Conservation (phyloP, 2,113 vertebrate species). For the Triplophysa rosa region DNA sequence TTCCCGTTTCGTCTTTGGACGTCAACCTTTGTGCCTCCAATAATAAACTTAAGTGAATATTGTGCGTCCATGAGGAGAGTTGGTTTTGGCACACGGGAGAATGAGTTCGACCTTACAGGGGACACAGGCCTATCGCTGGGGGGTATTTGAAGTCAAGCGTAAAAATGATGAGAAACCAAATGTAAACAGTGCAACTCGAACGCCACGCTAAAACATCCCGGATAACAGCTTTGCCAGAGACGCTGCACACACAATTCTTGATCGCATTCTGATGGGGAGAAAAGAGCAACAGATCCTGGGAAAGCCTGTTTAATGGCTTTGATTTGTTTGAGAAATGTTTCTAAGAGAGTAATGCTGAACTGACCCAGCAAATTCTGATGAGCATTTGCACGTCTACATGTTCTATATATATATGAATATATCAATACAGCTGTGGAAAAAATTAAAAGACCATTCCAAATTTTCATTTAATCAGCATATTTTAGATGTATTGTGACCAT, state of each 20-base stretch:
- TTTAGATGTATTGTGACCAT: too few species aligned
- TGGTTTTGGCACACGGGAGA: constrained; percentile 35
- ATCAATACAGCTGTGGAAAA: background rate
- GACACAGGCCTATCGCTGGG: background rate
- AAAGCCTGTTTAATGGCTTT: background rate
- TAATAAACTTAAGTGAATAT: constrained; percentile 45
- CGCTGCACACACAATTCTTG: constrained; percentile 11
- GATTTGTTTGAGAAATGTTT: constrained; percentile 23
- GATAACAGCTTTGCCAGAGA: constrained; percentile 23
- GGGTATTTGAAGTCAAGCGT: constrained; percentile 27
- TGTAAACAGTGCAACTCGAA: constrained; percentile 2
- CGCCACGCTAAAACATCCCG: constrained; percentile 9
- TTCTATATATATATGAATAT: background rate
- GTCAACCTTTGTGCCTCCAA: constrained; percentile 22
- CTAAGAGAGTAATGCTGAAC: background rate
- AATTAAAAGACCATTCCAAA: background rate
- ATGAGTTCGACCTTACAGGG: constrained; percentile 32
- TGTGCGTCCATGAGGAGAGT: constrained; percentile 19
- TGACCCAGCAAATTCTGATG: constrained; percentile 1
- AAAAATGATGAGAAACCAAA: constrained; percentile 22
- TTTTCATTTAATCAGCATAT: too few species aligned
- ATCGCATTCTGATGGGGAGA: constrained; percentile 25
- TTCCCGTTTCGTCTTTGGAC: constrained; percentile 38
- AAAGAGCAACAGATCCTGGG: constrained; percentile 37
- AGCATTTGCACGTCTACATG: constrained; percentile 15